Conservation (phyloP, 2,888 invertebrate genomes). For the Pterostichus madidus region DNA sequence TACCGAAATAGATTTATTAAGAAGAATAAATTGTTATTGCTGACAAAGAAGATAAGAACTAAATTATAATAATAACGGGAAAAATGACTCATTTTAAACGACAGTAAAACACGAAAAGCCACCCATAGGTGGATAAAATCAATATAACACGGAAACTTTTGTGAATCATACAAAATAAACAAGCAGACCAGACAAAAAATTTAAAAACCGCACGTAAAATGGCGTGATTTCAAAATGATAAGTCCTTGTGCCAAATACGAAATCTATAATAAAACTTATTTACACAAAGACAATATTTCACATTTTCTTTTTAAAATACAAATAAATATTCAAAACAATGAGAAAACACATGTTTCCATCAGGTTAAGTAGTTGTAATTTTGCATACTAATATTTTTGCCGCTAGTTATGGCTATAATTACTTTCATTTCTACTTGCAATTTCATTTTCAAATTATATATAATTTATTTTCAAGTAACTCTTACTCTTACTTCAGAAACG, state of each 20-base stretch:
- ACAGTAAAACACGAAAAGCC: slow-evolving; percentile 4
- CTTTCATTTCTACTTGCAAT: slow-evolving; percentile 45
- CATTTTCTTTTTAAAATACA: slow-evolving; percentile 3
- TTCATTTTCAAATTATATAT: slow-evolving; percentile 52
- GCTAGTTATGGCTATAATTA: slow-evolving; percentile 5
- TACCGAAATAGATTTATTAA: neutral
- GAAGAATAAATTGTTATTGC: neutral
- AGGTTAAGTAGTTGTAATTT: slow-evolving; percentile 1
- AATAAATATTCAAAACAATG: slow-evolving; percentile 15
- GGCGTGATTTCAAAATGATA: slow-evolving; percentile 51
- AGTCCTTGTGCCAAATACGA: slow-evolving; percentile 51
- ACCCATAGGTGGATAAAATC: neutral
- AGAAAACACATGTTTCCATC: slow-evolving; percentile 17
- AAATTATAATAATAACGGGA: neutral
- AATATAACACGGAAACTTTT: slow-evolving; percentile 46
- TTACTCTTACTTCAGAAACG: slow-evolving; percentile 7
- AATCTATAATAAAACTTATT: slow-evolving; percentile 55
- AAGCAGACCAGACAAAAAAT: slow-evolving; percentile 10
- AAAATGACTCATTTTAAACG: slow-evolving; percentile 36
- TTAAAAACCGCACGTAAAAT: slow-evolving; percentile 30
- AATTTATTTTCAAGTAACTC: slow-evolving; percentile 23
- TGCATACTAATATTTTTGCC: neutral
- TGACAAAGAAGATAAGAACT: neutral
- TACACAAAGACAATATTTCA: slow-evolving; percentile 17
- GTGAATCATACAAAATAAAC: slow-evolving; percentile 27